Evolutionary conservation across 2,888 invertebrate species (phyloP), one percentile per base, ranked within the genome.

Genomic region (Phoronis australis): DNA sequence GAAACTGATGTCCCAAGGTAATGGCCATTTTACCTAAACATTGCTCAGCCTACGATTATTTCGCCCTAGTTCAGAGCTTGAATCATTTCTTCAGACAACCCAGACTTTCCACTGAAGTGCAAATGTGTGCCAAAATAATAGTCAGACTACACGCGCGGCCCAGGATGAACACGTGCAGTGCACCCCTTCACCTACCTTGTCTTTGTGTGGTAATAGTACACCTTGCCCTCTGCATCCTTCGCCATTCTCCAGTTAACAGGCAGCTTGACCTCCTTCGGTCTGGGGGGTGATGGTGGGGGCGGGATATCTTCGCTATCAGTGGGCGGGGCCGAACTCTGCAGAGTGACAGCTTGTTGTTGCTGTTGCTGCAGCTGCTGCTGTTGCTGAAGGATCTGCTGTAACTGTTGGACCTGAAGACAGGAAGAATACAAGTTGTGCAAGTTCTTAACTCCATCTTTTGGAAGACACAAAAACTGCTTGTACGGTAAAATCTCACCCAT

Each of bases 241-340:
- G 90, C 87, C 63, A 85, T 86, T 65, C 89, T 88, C 96, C 96
- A 97, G 69, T 87, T 83, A 0, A 87, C 86, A 0, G 92, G 91
- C 50, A 94, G 78, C 60, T 86, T 70, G 15, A 62, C 52, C 59
- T 64, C 60, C 15, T 74, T 69, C 12, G 62, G 62, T 25, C 76
- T 74, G 1, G 77, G 71, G 22, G 74, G 70, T 3, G 78, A 77
- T 0, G 69, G 78, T 48, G 75, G 71, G 41, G 75, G 71, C 15
- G 71, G 70, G 0, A 63, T 55, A 37, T 69, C 69, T 15, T 67
- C 66, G 35, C 66, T 66, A 4, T 59, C 59, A 4, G 48, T 51
- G 2, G 47, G 40, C 35, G 43, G 40, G n/a, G n/a, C n/a, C n/a
- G n/a, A n/a, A n/a, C n/a, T n/a, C n/a, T n/a, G n/a, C n/a, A n/a